These are phyloP conservation scores for Porites divaricata DNA, from an alignment of 92 coral and sea anemone species.

Conservation along the genomic window DNA sequence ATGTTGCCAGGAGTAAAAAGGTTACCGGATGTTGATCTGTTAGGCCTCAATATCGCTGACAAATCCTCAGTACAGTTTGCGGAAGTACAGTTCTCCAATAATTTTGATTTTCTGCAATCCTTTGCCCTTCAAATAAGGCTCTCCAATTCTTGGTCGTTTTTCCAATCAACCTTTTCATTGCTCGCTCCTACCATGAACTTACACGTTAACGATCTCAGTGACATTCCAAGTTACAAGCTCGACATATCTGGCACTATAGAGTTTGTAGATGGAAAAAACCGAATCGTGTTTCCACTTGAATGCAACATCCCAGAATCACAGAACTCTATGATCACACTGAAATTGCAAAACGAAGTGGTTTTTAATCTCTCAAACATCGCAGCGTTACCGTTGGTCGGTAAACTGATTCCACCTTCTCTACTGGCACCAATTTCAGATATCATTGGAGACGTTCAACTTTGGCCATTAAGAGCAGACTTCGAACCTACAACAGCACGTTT, in stretches of 20 bases:
- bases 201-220: constrained; percentile 37
- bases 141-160: constrained; percentile 56
- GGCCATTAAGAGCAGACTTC: constrained; percentile 42
- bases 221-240: constrained; percentile 46
- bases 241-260: constrained; percentile 46
- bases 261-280: constrained; percentile 6
- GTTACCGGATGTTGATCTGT: constrained; percentile 44
- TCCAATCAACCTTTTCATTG: constrained; percentile 41
- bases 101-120: constrained; percentile 28
- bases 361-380: constrained; percentile 59
- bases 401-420: constrained; percentile 45
- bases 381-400: constrained; percentile 54
- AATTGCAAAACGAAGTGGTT: constrained; percentile 25
- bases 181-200: constrained; percentile 37
- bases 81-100: constrained; percentile 43
- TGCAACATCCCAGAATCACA: constrained; percentile 50
- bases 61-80: constrained; percentile 31
- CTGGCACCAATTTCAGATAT: constrained; percentile 49
- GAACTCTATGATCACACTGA: constrained; percentile 13
- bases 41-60: constrained; percentile 36
- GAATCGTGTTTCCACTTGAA: constrained; percentile 39
- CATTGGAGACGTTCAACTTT: constrained; percentile 54
- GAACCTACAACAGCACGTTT: constrained; percentile 6
- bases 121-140: constrained; percentile 34
- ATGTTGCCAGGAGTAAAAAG: constrained; percentile 24